Percentiles rank a stretch among this genome's conserved stretches.
These are phyloP conservation scores for Cinclus mexicanus DNA, from an alignment of 2,113 vertebrate genomes.

Conservation along the genomic window DNA sequence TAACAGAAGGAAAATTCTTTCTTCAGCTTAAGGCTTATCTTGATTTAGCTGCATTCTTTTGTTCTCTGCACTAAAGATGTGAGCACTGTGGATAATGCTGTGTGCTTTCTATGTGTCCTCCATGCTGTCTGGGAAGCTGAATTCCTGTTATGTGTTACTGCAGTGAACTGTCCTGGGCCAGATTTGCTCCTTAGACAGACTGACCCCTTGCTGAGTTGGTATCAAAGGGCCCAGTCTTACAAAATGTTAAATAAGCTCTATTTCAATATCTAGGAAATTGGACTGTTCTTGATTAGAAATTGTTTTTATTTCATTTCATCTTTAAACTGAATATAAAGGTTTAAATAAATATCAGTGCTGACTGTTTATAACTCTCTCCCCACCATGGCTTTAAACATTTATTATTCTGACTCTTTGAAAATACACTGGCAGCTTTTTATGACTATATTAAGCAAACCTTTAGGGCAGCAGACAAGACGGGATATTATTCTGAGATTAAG, in stretches of 20 bases:
- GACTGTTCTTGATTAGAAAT: not conserved
- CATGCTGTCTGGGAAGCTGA: not conserved
- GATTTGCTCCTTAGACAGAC: not conserved
- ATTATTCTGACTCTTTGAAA: constrained; percentile 7
- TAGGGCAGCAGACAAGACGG: not conserved
- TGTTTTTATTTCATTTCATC: not conserved
- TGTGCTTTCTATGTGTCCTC: not conserved
- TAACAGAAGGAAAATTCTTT: not conserved
- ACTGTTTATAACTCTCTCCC: not conserved
- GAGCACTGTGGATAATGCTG: not conserved
- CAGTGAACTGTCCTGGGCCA: not conserved
- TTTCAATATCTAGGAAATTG: not conserved
- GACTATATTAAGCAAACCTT: constrained; percentile 16
- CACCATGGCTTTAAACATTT: not conserved
- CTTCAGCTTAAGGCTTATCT: not conserved
- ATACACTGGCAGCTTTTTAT: not conserved
- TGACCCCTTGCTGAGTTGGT: not conserved
- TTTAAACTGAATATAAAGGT: not conserved
- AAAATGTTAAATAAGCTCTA: not conserved
- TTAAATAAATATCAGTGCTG: not conserved
- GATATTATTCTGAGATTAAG: constrained; percentile 44
- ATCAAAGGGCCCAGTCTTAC: not conserved
- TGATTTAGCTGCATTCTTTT: not conserved
- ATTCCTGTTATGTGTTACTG: not conserved
- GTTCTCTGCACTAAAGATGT: not conserved